Percentiles rank a stretch among this genome's conserved stretches.
Conservation (phyloP, 2,888 invertebrate genomes). For the Leuctra nigra region DNA sequence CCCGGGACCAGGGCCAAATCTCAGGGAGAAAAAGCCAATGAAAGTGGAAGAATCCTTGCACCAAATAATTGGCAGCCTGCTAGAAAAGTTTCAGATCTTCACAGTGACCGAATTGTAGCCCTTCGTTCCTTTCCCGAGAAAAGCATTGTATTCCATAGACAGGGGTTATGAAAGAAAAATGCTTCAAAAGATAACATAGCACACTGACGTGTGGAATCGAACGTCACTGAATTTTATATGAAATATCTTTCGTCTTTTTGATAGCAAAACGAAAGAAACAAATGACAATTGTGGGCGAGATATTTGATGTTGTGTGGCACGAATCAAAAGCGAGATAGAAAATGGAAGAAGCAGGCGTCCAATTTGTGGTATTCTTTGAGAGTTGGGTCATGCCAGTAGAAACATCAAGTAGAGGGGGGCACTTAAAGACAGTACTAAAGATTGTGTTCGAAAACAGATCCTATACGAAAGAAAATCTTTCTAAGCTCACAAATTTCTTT, state of each 20-base stretch:
- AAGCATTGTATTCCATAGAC: not conserved
- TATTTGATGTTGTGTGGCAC: no score
- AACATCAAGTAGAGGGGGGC: no score
- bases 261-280: not conserved
- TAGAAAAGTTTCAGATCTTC: constrained; percentile 8
- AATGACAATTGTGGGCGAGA: constrained; percentile 1
- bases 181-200: not conserved
- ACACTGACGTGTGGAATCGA: constrained; percentile 1
- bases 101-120: not conserved
- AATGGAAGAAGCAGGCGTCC: no score
- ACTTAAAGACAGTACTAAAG: no score
- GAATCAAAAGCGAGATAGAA: no score
- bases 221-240: not conserved
- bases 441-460: no score
- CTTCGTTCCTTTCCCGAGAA: not conserved
- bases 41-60: constrained; percentile 12
- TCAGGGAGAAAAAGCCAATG: not conserved
- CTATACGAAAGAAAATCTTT: no score
- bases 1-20: not conserved
- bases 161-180: not conserved
- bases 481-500: no score
- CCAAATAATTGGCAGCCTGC: constrained; percentile 16
- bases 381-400: no score
- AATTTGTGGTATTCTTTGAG: no score
- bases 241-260: not conserved